phyloP scores from a whole-genome alignment of 2,797 vertebrate genomes.

The Rhinatrema bivittatum region DNA sequence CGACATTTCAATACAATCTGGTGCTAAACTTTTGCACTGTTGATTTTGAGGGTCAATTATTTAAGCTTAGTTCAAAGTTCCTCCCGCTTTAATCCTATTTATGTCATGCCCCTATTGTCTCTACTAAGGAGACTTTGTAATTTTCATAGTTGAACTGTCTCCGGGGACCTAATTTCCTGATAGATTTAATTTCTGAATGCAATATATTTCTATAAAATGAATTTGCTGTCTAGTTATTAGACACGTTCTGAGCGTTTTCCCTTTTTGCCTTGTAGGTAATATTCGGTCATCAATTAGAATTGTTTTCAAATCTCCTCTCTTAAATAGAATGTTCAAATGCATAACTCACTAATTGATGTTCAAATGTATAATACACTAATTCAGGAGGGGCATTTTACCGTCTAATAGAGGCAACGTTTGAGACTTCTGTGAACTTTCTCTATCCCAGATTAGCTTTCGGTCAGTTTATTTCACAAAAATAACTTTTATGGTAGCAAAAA shows the following conservation, averaged over 20 bases:
- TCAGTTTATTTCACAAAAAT: too few species aligned
- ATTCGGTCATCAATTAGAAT: constrained; percentile 41
- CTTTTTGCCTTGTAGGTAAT: constrained; percentile 32
- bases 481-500: too few species aligned
- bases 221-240: constrained; percentile 38
- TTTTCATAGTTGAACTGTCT: constrained; percentile 1
- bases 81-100: constrained; percentile 51
- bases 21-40: constrained; percentile 54
- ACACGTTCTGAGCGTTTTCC: constrained; percentile 32
- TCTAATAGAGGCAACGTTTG: too few species aligned
- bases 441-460: too few species aligned
- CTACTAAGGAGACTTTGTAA: constrained; percentile 5
- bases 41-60: constrained; percentile 56
- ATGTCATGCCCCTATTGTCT: constrained; percentile 41
- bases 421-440: too few species aligned
- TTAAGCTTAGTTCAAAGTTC: constrained; percentile 56
- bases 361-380: constrained; percentile 33
- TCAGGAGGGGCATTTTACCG: constrained; percentile 36
- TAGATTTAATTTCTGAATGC: constrained; percentile 15
- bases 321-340: constrained; percentile 48
- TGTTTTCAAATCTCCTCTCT: constrained; percentile 28
- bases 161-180: constrained; percentile 6
- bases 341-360: constrained; percentile 46
- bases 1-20: constrained; percentile 43
- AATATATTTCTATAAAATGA: constrained; percentile 19